Percentiles rank a stretch among this genome's conserved stretches.
These are phyloP conservation scores for Samia ricini DNA, from an alignment of 1,140 invertebrate species.

Conservation along the genomic window DNA sequence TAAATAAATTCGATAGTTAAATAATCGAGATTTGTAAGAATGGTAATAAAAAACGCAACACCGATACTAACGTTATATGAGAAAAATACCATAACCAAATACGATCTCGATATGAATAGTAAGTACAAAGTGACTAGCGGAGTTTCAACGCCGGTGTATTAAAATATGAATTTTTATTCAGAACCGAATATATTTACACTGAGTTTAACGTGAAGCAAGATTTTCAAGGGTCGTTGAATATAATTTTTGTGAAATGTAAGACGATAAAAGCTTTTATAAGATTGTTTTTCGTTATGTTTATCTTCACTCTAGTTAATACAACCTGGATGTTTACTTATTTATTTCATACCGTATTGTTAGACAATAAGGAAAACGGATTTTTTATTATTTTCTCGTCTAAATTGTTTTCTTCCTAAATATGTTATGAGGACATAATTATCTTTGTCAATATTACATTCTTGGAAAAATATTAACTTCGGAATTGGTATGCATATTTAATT, in stretches of 20 bases:
- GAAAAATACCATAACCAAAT: too few relatives aligned
- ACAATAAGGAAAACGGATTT: neutral
- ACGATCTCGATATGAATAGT: too few relatives aligned
- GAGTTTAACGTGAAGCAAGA: slow-evolving; percentile 5
- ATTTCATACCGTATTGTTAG: neutral
- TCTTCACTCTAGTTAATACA: neutral
- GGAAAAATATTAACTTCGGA: too few relatives aligned
- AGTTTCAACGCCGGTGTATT: slow-evolving; percentile 4
- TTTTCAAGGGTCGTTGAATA: neutral
- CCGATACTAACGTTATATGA: too few relatives aligned
- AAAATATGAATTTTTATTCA: slow-evolving; percentile 17
- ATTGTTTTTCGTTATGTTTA: slow-evolving; percentile 1
- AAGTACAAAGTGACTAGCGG: too few relatives aligned
- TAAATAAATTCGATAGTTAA: too few relatives aligned
- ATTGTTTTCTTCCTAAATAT: neutral
- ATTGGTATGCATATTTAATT: too few relatives aligned
- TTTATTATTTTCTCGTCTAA: neutral
- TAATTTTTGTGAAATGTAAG: slow-evolving; percentile 1
- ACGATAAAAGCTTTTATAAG: slow-evolving; percentile 1
- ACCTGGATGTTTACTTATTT: neutral
- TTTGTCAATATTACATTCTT: too few relatives aligned
- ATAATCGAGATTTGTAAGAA: too few relatives aligned
- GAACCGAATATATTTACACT: slow-evolving; percentile 17
- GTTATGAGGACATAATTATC: neutral
- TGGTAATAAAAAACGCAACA: too few relatives aligned